These are phyloP conservation scores for Dynastes grantii DNA, from an alignment of 2,888 invertebrate genomes.

Conservation along the genomic window DNA sequence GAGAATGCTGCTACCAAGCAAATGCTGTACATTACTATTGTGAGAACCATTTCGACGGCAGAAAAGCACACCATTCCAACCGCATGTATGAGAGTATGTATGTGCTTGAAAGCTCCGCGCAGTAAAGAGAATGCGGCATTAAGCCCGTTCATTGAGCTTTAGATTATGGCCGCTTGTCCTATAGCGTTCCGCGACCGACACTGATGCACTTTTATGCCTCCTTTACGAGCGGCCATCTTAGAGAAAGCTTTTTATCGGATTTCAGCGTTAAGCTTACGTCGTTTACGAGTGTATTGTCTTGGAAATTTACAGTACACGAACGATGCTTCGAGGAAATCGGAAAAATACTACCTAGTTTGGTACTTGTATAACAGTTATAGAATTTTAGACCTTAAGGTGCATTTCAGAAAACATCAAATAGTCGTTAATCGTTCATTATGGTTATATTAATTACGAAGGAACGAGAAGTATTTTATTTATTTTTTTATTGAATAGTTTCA, in stretches of 20 bases:
- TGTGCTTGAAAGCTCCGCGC: slow-evolving; percentile 61
- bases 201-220: slow-evolving; percentile 66
- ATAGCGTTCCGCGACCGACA: slow-evolving; percentile 64
- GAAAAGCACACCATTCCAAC: slow-evolving; percentile 62
- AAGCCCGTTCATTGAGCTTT: slow-evolving; percentile 67
- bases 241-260: slow-evolving; percentile 57
- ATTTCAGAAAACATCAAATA: too few relatives aligned
- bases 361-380: neutral
- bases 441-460: too few relatives aligned
- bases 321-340: neutral
- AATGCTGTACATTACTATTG: slow-evolving; percentile 66
- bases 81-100: slow-evolving; percentile 51
- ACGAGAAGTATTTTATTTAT: too few relatives aligned
- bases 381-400: too few relatives aligned
- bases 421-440: too few relatives aligned
- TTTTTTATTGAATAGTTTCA: too few relatives aligned
- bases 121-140: slow-evolving; percentile 67
- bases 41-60: slow-evolving; percentile 66
- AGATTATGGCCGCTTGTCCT: slow-evolving; percentile 67
- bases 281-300: slow-evolving; percentile 34
- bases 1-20: slow-evolving; percentile 58
- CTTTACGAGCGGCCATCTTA: slow-evolving; percentile 68
- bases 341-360: neutral
- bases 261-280: slow-evolving; percentile 49
- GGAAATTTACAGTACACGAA: neutral